Percentiles rank a stretch among this genome's conserved stretches.
These are phyloP conservation scores for Chaetodon trifascialis DNA, from an alignment of 2,113 vertebrate species.

Conservation along the genomic window DNA sequence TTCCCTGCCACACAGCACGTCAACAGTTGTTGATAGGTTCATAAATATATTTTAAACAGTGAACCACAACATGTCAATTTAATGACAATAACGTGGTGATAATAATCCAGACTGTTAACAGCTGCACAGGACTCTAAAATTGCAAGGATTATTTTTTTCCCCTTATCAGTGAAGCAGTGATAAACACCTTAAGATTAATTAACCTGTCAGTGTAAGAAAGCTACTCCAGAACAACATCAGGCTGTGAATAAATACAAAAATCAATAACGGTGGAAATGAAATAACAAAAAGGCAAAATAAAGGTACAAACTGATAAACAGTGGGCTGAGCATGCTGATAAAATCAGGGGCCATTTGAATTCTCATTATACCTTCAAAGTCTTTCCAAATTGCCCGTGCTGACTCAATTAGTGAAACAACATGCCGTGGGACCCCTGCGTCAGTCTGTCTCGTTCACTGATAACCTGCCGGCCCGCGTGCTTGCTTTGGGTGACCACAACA, in stretches of 20 bases:
- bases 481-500: slow-evolving; percentile 71
- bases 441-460: slow-evolving; percentile 81
- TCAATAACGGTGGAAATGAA: slow-evolving; percentile 72
- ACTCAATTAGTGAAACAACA: slow-evolving; percentile 71
- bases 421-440: slow-evolving; percentile 65
- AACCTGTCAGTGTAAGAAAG: slow-evolving; percentile 48
- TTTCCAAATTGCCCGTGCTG: slow-evolving; percentile 50
- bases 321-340: slow-evolving; percentile 42
- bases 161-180: slow-evolving; percentile 14
- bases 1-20: slow-evolving; percentile 3
- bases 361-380: slow-evolving; percentile 71
- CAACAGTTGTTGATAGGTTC: neutral
- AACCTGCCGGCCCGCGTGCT: slow-evolving; percentile 71
- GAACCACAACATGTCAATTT: slow-evolving; percentile 32
- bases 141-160: neutral
- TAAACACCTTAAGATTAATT: slow-evolving; percentile 74
- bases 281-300: slow-evolving; percentile 53
- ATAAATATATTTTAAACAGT: slow-evolving; percentile 23
- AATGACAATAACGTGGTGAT: slow-evolving; percentile 27
- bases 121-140: slow-evolving; percentile 1
- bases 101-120: slow-evolving; percentile 3
- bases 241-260: slow-evolving; percentile 58
- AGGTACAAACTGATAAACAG: slow-evolving; percentile 49
- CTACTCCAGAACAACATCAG: slow-evolving; percentile 41
- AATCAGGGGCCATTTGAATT: slow-evolving; percentile 70